phyloP scores from a whole-genome alignment of 2,888 invertebrate genomes.

The Cheilosia grossa region DNA sequence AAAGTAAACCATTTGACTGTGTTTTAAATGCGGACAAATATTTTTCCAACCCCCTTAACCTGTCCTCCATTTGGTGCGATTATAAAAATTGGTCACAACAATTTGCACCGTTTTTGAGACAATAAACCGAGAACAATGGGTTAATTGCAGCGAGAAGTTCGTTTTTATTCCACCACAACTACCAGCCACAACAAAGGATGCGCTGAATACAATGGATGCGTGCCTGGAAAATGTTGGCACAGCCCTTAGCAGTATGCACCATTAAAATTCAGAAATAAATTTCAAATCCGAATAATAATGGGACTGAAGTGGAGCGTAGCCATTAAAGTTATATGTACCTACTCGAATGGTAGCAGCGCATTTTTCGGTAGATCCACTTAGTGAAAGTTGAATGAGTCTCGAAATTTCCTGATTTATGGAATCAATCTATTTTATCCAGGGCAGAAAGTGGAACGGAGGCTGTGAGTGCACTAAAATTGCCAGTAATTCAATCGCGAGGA shows the following conservation, averaged over 20 bases:
- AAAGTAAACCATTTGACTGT: not conserved
- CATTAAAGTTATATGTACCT: not conserved
- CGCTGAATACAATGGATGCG: conserved; percentile 16
- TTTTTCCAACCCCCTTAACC: not conserved
- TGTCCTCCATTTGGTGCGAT: conserved; percentile 42
- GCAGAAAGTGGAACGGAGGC: not conserved
- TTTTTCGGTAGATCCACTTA: conserved; percentile 25
- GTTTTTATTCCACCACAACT: conserved; percentile 51
- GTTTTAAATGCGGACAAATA: too few relatives aligned
- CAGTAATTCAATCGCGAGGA: not conserved
- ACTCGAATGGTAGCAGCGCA: conserved; percentile 3
- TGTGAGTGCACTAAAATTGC: not conserved
- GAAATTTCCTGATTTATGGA: conserved; percentile 32
- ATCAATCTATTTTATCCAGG: not conserved
- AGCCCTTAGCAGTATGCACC: conserved; percentile 3
- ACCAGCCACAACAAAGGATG: conserved; percentile 43
- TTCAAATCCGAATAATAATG: conserved; percentile 40
- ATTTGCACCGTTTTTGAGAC: conserved; percentile 62
- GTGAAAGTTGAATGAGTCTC: conserved; percentile 21
- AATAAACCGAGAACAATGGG: conserved; percentile 64
- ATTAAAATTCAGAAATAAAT: conserved; percentile 38
- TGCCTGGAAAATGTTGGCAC: conserved; percentile 12
- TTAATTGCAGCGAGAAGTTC: conserved; percentile 63
- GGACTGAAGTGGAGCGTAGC: conserved; percentile 11
- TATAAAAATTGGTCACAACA: conserved; percentile 63